Percentiles rank a stretch among this genome's conserved stretches.
Conservation (phyloP, 2,113 vertebrate genomes). For the Phaetusa simplex region DNA sequence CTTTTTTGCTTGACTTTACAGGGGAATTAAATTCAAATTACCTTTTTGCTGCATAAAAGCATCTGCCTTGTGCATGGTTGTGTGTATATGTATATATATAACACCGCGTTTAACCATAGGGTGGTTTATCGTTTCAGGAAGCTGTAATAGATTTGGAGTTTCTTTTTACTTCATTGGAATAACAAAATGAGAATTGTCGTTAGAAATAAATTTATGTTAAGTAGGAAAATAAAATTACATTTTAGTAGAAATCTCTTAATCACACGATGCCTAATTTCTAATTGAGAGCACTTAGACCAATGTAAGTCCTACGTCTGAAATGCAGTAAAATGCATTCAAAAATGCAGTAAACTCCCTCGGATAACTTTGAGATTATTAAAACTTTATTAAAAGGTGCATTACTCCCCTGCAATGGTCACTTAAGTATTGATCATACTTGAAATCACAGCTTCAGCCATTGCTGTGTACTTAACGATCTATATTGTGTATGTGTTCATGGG, state of each 20-base stretch:
- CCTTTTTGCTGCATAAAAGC: slow-evolving; percentile 13
- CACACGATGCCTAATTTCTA: neutral
- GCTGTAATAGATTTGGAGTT: neutral
- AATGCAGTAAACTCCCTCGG: neutral
- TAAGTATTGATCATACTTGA: neutral
- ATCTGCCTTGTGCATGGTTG: slow-evolving; percentile 61
- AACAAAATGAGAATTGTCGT: neutral
- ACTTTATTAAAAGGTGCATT: neutral
- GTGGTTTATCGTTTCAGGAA: slow-evolving; percentile 8
- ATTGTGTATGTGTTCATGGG: neutral
- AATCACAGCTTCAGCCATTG: neutral
- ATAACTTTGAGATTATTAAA: neutral
- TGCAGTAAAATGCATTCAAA: neutral
- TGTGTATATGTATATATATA: neutral
- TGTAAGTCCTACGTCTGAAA: neutral
- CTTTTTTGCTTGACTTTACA: neutral
- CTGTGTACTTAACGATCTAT: neutral
- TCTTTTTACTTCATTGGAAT: neutral
- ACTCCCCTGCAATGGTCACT: neutral
- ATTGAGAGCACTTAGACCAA: neutral
- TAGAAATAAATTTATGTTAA: neutral
- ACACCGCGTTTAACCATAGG: slow-evolving; percentile 29
- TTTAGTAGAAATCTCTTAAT: neutral
- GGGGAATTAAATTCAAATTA: neutral
- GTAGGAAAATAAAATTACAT: neutral